Conservation (phyloP, 1,140 invertebrate genomes). For the Colletes gigas region DNA sequence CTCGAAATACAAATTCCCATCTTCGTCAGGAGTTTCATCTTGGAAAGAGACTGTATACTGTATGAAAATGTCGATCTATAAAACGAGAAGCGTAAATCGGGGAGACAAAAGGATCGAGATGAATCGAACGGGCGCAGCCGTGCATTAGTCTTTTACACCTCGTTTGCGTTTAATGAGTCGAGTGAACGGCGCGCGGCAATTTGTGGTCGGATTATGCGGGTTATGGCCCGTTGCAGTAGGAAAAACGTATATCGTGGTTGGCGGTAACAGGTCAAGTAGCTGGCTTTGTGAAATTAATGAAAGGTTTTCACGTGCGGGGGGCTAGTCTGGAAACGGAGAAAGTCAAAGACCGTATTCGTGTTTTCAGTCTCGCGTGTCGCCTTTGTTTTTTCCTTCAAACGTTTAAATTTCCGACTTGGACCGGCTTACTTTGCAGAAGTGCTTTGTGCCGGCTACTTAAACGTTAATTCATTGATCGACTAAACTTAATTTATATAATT, state of each 20-base stretch:
- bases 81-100: neutral
- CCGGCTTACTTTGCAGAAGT: conserved; percentile 43
- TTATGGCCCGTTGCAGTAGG: neutral
- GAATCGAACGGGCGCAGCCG: neutral
- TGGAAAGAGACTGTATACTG: no score
- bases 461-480: conserved; percentile 15
- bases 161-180: conserved; percentile 40
- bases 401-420: conserved; percentile 36
- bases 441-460: conserved; percentile 44
- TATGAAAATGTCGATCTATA: no score
- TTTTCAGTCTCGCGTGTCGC: conserved; percentile 27
- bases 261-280: conserved; percentile 57
- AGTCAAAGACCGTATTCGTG: conserved; percentile 45
- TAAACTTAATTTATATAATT: no score
- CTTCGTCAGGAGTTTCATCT: no score
- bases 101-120: neutral
- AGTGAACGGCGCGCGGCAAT: conserved; percentile 29
- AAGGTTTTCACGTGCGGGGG: conserved; percentile 52
- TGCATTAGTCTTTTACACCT: conserved; percentile 19
- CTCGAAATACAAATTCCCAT: no score
- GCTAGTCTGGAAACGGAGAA: conserved; percentile 34
- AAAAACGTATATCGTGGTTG: conserved; percentile 20
- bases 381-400: conserved; percentile 16
- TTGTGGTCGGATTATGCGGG: conserved; percentile 14
- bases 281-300: conserved; percentile 63